A percentile compares a stretch with the other conserved stretches of the same genome.
These are phyloP conservation scores for Diplodus puntazzo DNA, from an alignment of 2,797 vertebrate species.

Conservation along the genomic window DNA sequence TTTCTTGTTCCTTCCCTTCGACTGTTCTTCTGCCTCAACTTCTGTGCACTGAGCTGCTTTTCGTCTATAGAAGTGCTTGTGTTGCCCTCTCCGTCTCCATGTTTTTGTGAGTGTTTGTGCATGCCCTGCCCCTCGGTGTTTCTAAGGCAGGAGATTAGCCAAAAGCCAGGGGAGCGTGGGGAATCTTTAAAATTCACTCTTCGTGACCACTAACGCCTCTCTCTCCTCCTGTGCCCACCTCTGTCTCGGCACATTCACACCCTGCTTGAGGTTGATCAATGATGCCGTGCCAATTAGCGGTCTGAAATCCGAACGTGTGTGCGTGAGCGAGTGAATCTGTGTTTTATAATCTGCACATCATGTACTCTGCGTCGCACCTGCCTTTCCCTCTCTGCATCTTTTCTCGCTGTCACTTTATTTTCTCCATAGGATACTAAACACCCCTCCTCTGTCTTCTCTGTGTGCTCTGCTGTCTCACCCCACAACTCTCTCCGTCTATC, in stretches of 20 bases:
- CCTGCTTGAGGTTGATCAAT: conserved; percentile 59
- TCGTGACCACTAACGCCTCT: conserved; percentile 57
- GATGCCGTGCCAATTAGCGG: conserved; percentile 62
- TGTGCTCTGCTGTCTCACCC: conserved; percentile 38
- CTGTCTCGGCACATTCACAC: conserved; percentile 39
- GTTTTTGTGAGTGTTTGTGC: conserved; percentile 7
- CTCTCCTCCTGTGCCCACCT: conserved; percentile 33
- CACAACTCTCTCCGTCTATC: conserved; percentile 35
- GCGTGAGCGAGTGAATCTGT: conserved; percentile 4
- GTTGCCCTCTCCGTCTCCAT: conserved; percentile 30
- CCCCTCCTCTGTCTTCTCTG: conserved; percentile 37
- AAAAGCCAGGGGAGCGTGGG: conserved; percentile 67
- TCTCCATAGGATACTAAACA: conserved; percentile 53
- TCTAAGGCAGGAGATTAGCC: conserved; percentile 69
- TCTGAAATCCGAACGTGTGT: conserved; percentile 35
- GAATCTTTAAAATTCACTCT: conserved; percentile 67
- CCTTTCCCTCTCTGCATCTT: conserved; percentile 37
- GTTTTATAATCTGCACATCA: conserved; percentile 33
- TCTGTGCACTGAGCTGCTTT: conserved; percentile 32
- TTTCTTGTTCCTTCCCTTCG: conserved; percentile 33
- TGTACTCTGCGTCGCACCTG: conserved; percentile 37
- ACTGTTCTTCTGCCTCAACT: conserved; percentile 47
- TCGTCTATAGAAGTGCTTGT: conserved; percentile 16
- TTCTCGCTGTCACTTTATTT: conserved; percentile 39
- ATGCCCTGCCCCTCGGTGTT: conserved; percentile 29